Percentiles rank a stretch among this genome's conserved stretches.
Conservation (phyloP, 2,888 invertebrate species). For the Parasteatoda lunata region DNA sequence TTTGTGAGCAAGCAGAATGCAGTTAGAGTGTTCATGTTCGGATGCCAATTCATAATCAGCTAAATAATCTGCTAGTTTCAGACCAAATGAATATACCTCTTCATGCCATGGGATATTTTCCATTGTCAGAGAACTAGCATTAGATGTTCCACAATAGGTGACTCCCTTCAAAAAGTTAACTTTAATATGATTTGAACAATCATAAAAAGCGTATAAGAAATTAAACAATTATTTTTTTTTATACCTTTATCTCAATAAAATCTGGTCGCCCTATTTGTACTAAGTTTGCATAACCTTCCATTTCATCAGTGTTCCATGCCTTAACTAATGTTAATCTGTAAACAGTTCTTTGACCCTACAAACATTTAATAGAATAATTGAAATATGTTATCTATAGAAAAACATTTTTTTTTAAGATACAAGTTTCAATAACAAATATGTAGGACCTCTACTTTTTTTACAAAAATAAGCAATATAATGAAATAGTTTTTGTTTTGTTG, state of each 20-base stretch:
- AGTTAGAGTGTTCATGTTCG: conserved; percentile 80
- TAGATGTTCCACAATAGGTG: conserved; percentile 78
- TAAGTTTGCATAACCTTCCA: conserved; percentile 77
- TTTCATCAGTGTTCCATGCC: conserved; percentile 78
- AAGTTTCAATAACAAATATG: too few relatives aligned
- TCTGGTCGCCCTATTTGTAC: conserved; percentile 78
- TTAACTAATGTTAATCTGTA: conserved; percentile 79
- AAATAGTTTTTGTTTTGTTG: too few relatives aligned
- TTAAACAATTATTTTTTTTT: background rate
- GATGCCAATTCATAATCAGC: conserved; percentile 77
- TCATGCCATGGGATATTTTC: conserved; percentile 79
- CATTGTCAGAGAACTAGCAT: conserved; percentile 77
- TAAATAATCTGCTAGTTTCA: conserved; percentile 75
- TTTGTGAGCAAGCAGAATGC: conserved; percentile 77
- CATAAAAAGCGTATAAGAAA: background rate
- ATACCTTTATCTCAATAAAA: conserved; percentile 79
- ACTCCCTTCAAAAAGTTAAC: conserved; percentile 75
- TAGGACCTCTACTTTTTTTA: too few relatives aligned
- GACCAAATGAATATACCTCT: conserved; percentile 77
- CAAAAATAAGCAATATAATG: too few relatives aligned
- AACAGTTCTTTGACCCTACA: conserved; percentile 78
- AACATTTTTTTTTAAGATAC: too few relatives aligned
- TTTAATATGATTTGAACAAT: too few relatives aligned
- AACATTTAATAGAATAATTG: background rate
- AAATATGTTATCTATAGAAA: too few relatives aligned